Base-by-base conservation (phyloP, 92 coral and sea anemone genomes). In the Epizoanthus fatuus region DNA sequence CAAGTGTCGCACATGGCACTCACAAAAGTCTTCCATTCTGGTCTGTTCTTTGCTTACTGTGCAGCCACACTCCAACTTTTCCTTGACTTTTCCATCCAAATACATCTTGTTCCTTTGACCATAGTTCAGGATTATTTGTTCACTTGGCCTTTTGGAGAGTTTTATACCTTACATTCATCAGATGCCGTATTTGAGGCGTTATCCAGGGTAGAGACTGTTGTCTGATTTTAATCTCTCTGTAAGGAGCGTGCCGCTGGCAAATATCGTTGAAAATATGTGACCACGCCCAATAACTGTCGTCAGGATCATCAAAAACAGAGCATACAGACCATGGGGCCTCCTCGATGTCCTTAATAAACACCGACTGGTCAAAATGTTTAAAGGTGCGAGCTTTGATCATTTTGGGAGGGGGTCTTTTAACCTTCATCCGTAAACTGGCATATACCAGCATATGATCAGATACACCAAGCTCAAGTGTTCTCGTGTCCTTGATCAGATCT, bases 161-260 rank as follows among this genome's bases (percentile, higher is more conserved):
- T 70, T 86, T 91, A 47, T 45, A 87, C 0, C 90, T 59, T 60
- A 75, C 17, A 47, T 86, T 86, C 86, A 90, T 86, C 81, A 25
- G 8, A 40, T 86, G 91, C 37, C 89, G 72, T 40, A 83, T 87
- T 75, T 83, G 86, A 4, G 82, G 85, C n/a, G 86, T 78, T 25
- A 91, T 83, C 86, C 94, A 91, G 4, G 89, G 91, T 3, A 87
- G 72, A 8, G 94, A 86, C 15, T 67, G 53, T 9, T 84, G 57
- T 76, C 91, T 68, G 5, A 87, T 72, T 64, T 91, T 87, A 20
- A 75, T 81, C 68, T 81, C 73, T 42, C 65, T 81, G 47, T 32
- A 85, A 35, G 82, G 87, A 40, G 86, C 83, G 49, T 87, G 85
- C 22, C 32, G 10, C 35, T 79, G 60, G 51, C 91, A 87, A 17